Evolutionary conservation across 1,140 invertebrate genomes (phyloP).

Genomic region (Brachionus plicatilis): DNA sequence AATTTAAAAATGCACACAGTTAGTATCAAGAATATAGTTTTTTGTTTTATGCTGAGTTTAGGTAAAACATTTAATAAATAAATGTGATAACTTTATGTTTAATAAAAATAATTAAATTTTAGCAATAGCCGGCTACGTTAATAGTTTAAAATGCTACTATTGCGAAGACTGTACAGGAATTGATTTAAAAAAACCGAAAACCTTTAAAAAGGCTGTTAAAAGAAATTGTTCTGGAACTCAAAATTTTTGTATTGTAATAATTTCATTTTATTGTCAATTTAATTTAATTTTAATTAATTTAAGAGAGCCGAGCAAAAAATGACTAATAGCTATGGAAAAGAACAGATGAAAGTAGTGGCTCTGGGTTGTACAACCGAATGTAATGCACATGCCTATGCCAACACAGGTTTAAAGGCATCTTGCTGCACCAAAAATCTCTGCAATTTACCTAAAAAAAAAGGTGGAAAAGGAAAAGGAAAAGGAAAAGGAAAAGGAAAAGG

Average conservation of each 20-base stretch:
- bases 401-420: not conserved
- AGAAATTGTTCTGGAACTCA: not conserved
- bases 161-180: not conserved
- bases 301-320: not conserved
- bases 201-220: not conserved
- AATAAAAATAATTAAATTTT: not conserved
- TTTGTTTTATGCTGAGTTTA: not conserved
- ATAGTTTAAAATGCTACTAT: not conserved
- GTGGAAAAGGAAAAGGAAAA: not conserved
- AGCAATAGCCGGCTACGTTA: not conserved
- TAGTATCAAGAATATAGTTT: not conserved
- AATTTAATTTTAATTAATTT: not conserved
- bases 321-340: not conserved
- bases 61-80: not conserved
- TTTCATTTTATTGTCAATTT: not conserved
- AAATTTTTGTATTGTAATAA: not conserved
- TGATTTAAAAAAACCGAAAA: not conserved
- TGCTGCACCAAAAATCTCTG: not conserved
- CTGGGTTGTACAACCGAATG: not conserved
- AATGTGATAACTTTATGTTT: not conserved
- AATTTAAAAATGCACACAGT: not conserved
- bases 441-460: not conserved
- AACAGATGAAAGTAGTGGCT: not conserved
- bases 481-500: not conserved
- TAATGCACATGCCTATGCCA: not conserved